These are phyloP conservation scores for Alsophila aescularia DNA, from an alignment of 2,888 invertebrate species.

Conservation along the genomic window DNA sequence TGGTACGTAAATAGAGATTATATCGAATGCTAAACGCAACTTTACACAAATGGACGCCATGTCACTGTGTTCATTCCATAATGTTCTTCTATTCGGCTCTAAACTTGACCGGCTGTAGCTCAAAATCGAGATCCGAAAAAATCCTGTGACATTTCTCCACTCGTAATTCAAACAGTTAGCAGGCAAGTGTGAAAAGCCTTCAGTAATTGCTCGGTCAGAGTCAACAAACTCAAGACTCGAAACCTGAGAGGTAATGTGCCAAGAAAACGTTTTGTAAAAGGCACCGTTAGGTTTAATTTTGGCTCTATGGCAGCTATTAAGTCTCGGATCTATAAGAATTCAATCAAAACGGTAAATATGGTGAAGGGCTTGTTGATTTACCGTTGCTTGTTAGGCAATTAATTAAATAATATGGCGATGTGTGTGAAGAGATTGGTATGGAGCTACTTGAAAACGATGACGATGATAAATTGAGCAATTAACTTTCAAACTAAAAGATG, in stretches of 20 bases:
- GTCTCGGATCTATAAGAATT: constrained; percentile 18
- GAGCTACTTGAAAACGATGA: background rate
- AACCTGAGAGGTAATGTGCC: constrained; percentile 11
- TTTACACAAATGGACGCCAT: background rate
- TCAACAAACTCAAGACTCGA: constrained; percentile 47
- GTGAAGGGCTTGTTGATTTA: constrained; percentile 18
- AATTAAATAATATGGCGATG: constrained; percentile 7
- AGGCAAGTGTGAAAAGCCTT: constrained; percentile 75
- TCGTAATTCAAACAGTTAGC: constrained; percentile 68
- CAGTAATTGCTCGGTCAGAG: constrained; percentile 65
- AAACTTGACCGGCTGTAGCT: constrained; percentile 36
- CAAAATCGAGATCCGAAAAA: constrained; percentile 50
- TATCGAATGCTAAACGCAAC: background rate
- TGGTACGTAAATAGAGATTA: background rate
- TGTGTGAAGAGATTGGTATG: too few relatives aligned
- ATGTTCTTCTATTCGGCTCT: constrained; percentile 41
- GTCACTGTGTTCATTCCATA: too few relatives aligned
- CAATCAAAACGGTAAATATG: constrained; percentile 31
- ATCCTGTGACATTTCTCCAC: constrained; percentile 67
- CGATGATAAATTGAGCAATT: background rate
- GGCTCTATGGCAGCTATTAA: constrained; percentile 20
- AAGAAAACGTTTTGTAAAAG: constrained; percentile 8
- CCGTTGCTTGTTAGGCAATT: constrained; percentile 19
- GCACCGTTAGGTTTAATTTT: constrained; percentile 25
- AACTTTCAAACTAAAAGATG: too few relatives aligned